A percentile compares a stretch with the other conserved stretches of the same genome.
Evolutionary conservation across 2,113 vertebrate genomes (phyloP).

Genomic region (Chloroceryle aenea): DNA sequence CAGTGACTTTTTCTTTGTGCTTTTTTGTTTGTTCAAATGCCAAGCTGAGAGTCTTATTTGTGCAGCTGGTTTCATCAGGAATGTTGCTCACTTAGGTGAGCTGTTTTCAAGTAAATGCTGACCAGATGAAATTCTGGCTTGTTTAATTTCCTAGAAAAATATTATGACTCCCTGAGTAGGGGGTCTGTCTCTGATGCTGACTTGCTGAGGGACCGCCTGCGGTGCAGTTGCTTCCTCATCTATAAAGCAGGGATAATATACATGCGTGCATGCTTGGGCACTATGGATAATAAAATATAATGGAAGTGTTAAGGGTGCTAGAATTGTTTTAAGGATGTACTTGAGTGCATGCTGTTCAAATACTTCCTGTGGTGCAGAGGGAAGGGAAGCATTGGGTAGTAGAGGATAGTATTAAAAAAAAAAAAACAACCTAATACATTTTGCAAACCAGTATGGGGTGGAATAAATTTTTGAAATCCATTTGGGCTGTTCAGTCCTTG

Average conservation of each 20-base stretch:
- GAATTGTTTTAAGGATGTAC: conserved; percentile 38
- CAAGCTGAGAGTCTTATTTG: conserved; percentile 50
- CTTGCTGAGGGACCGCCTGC: not conserved
- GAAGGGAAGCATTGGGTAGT: not conserved
- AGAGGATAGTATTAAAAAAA: not conserved
- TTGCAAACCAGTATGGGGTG: not conserved
- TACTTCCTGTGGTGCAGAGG: not conserved
- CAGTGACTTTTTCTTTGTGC: conserved; percentile 32
- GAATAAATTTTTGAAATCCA: not conserved
- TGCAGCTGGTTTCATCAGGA: conserved; percentile 48
- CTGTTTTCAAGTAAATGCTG: conserved; percentile 51
- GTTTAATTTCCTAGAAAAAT: conserved; percentile 59
- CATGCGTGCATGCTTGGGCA: not conserved
- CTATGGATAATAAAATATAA: conserved; percentile 38
- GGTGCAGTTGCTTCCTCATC: not conserved
- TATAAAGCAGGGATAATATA: conserved; percentile 6
- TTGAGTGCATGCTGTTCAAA: conserved; percentile 11
- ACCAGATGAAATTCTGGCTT: conserved; percentile 43
- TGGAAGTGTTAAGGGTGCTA: conserved; percentile 18
- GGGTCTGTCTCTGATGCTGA: not conserved
- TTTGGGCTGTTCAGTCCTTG: not conserved
- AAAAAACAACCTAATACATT: not conserved
- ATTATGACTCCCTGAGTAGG: not conserved
- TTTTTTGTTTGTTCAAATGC: conserved; percentile 36
- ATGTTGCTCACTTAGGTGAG: conserved; percentile 37